These are phyloP conservation scores for Diarsia rubi DNA, from an alignment of 2,888 invertebrate species.

Conservation along the genomic window DNA sequence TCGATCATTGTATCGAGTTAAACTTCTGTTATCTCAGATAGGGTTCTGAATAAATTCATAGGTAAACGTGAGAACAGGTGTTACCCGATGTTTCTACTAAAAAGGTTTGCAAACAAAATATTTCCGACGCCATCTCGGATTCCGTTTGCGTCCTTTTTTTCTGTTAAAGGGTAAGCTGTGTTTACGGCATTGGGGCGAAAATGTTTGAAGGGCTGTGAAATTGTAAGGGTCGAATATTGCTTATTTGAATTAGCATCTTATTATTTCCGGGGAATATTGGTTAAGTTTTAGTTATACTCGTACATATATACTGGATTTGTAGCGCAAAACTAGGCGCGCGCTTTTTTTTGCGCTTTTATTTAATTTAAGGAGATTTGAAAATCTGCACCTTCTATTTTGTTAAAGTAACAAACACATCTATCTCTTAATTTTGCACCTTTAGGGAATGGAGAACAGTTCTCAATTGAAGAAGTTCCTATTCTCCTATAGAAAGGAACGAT, in stretches of 20 bases:
- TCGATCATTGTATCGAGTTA: accelerated
- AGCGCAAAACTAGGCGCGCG: too few relatives aligned
- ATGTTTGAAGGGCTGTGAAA: constrained; percentile 17
- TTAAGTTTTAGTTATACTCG: background rate
- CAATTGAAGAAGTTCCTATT: too few relatives aligned
- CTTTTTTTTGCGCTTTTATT: too few relatives aligned
- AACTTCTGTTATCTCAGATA: constrained; percentile 5
- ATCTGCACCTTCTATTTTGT: too few relatives aligned
- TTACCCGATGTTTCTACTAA: constrained; percentile 41
- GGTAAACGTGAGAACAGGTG: constrained; percentile 56
- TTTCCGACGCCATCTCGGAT: constrained; percentile 53
- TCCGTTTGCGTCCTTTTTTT: constrained; percentile 57
- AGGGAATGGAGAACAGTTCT: too few relatives aligned
- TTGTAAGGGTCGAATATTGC: constrained; percentile 12
- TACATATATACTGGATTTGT: background rate
- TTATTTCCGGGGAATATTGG: background rate
- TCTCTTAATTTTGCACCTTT: too few relatives aligned
- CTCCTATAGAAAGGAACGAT: too few relatives aligned
- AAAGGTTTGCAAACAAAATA: constrained; percentile 64
- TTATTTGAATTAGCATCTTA: background rate
- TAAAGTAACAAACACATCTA: too few relatives aligned
- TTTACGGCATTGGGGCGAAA: constrained; percentile 12
- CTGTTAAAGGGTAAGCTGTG: constrained; percentile 42
- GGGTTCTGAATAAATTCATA: constrained; percentile 59
- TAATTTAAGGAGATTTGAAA: too few relatives aligned